Evolutionary conservation across 2,888 invertebrate species (phyloP).

Genomic region (Spisula subtruncata): DNA sequence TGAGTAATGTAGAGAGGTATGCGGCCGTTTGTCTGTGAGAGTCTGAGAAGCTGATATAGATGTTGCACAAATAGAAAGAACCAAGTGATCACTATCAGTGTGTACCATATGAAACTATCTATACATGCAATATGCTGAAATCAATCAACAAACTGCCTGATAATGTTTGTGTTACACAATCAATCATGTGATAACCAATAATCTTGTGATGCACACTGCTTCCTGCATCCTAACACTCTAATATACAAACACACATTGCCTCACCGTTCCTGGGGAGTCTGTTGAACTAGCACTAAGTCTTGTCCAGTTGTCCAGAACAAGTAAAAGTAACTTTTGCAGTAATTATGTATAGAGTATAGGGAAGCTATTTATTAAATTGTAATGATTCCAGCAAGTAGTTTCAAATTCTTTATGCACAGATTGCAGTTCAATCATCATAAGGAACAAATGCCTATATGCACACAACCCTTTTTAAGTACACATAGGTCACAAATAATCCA

Average conservation of each 20-base stretch:
- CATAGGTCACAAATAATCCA: background rate
- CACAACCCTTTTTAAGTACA: too few relatives aligned
- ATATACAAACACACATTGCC: background rate
- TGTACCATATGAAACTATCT: conserved; percentile 18
- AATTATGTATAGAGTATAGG: too few relatives aligned
- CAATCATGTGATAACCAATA: background rate
- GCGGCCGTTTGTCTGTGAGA: background rate
- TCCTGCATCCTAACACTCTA: background rate
- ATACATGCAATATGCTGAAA: background rate
- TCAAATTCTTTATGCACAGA: too few relatives aligned
- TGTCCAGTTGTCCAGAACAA: too few relatives aligned
- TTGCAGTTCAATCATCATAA: too few relatives aligned
- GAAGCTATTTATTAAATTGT: too few relatives aligned
- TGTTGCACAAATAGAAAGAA: background rate
- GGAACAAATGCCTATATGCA: too few relatives aligned
- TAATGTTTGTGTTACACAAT: background rate
- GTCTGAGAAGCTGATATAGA: background rate
- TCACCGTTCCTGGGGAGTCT: too few relatives aligned
- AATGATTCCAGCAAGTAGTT: too few relatives aligned
- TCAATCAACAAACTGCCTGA: background rate
- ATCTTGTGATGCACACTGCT: background rate
- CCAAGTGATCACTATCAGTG: background rate
- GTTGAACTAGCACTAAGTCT: too few relatives aligned
- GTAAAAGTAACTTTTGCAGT: too few relatives aligned
- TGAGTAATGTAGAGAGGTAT: background rate